Evolutionary conservation across 1,140 invertebrate genomes (phyloP), one percentile per base, ranked within the genome.

Genomic region (Papilio dardanus): DNA sequence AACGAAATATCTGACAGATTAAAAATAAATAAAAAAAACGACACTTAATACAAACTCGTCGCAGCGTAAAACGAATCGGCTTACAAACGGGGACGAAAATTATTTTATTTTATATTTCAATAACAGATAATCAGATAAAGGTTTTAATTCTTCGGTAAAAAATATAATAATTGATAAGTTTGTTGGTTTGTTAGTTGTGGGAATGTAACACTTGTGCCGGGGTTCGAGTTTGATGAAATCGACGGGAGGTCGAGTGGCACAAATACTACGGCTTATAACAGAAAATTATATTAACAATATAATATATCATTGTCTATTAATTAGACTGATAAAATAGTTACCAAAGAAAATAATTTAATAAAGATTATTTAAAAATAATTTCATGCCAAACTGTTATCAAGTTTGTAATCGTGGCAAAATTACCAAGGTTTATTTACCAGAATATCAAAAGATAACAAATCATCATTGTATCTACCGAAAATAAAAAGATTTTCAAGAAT

Each of bases 61-160:
- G 74, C 74, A 81, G 81, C 88, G 85, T 88, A 79, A 89, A 88
- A 86, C 84, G 78, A 87, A 90, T 90, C 89, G 78, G 90, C 85
- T 92, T 89, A 90, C 77, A 10, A 50, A 62, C 69, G 58, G 10
- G 40, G 66, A 80, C 80, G 77, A 79, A 87, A 88, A 88, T 89
- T 79, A 90, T 86, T 88, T 86, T 86, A 85, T 82, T 85, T 82
- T 80, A 77, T 76, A 28, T 73, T 73, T 77, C 86, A 81, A 87
- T 84, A 86, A 81, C 79, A 88, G 84, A 90, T 90, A 90, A 92
- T 89, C 88, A 90, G 87, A 90, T 89, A 86, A 88, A 77, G 82
- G 82, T 90, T 87, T 91, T 89, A 88, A 89, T 88, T 82, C 81
- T 66, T 68, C 68, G 74, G 35, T 74, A 80, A 77, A 85, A 86